Evolutionary conservation across 2,888 invertebrate genomes (phyloP).

Genomic region (Orchesellides sinensis): DNA sequence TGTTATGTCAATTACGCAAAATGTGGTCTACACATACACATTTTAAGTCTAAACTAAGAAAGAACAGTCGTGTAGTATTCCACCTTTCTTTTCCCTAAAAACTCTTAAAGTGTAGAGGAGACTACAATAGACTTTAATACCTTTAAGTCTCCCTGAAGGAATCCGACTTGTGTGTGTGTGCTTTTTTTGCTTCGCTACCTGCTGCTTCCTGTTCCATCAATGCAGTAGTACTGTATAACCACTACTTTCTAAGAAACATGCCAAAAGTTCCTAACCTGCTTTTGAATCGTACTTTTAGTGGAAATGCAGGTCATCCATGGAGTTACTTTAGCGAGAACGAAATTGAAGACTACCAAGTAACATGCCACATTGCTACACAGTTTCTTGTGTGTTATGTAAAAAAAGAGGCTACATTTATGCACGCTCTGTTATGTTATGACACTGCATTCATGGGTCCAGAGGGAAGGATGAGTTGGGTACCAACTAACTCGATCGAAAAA

Average conservation of each 20-base stretch:
- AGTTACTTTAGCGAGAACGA: too few relatives aligned
- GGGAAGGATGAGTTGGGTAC: slow-evolving; percentile 61
- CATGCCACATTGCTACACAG: neutral
- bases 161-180: slow-evolving; percentile 27
- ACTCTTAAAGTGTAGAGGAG: neutral
- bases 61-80: neutral
- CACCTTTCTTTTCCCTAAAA: neutral
- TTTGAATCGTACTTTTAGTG: slow-evolving; percentile 60
- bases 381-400: slow-evolving; percentile 11
- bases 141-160: slow-evolving; percentile 64
- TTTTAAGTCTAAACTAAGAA: neutral
- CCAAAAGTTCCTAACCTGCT: slow-evolving; percentile 59
- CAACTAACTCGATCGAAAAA: neutral
- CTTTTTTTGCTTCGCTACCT: slow-evolving; percentile 38
- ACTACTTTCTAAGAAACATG: slow-evolving; percentile 15
- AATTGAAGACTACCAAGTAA: too few relatives aligned
- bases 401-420: slow-evolving; percentile 45
- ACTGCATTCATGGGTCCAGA: slow-evolving; percentile 61
- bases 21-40: neutral
- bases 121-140: slow-evolving; percentile 37
- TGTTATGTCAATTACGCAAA: neutral
- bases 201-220: slow-evolving; percentile 39
- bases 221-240: slow-evolving; percentile 1
- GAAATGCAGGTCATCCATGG: slow-evolving; percentile 61
- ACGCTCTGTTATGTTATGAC: slow-evolving; percentile 51